Base-by-base conservation (phyloP, 1,140 invertebrate genomes). In the Odontomachus brunneus region DNA sequence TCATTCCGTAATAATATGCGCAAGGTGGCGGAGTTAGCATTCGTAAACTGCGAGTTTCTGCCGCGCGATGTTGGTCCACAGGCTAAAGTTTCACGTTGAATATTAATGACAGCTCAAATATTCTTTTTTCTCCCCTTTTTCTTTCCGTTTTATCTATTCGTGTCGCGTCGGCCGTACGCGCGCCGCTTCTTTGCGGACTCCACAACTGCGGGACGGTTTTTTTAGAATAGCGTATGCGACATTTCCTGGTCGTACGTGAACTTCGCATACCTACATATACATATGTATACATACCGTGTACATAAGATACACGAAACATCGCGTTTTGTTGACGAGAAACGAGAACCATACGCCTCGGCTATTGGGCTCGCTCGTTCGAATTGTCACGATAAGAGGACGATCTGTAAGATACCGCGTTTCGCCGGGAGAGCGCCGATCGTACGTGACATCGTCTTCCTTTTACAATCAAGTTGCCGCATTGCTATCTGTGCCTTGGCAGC, bases 121-220 rank as follows among this genome's bases (percentile, higher is more conserved):
- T 22, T 57, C 33, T 1, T 60, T 44, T 29, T 48, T n/a, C 19
- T n/a, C 17, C 7, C 38, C 12, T 19, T 22, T 38, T 57, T 12
- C 11, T 22, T 2, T 4, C 22, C 3, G 62, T 53, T 59, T 81
- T 80, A 84, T 75, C 80, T 81, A 87, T 87, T 84, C 49, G 55
- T 24, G 62, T 38, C 78, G 60, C 63, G 74, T 81, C 57, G 74
- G 15, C 57, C 65, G 78, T 86, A 63, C 72, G 24, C 65, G 57
- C 57, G 55, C 69, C 65, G 65, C 60, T 53, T 75, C 33, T 84
- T 78, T 71, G 53, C 59, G 53, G 59, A 84, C n/a, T 59, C 69
- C 24, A 86, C 73, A 87, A 88, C 80, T 88, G 85, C 74, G 33
- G 82, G 85, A 87, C 85, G 74, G 74, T 88, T 88, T 87, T 48